Conservation (phyloP, 1,140 invertebrate genomes). For the Prorops nasuta region DNA sequence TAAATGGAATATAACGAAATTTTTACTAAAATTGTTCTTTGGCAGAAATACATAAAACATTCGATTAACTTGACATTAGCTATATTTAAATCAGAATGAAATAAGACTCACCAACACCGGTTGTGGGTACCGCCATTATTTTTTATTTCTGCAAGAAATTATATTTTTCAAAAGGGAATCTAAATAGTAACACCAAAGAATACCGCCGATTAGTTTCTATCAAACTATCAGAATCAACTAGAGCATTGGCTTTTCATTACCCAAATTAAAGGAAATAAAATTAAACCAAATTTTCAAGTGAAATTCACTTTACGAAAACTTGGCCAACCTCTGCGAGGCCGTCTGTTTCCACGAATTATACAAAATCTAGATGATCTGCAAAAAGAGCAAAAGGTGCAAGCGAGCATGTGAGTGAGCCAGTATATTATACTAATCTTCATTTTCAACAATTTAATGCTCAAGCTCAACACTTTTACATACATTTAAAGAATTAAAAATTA, state of each 20-base stretch:
- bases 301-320: conserved; percentile 33
- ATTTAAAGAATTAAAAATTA: too few species aligned
- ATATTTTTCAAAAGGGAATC: conserved; percentile 32
- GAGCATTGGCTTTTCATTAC: conserved; percentile 21
- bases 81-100: conserved; percentile 15
- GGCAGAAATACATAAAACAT: too few species aligned
- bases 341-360: conserved; percentile 25
- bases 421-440: too few species aligned
- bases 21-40: too few species aligned
- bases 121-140: conserved; percentile 55
- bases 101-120: conserved; percentile 53
- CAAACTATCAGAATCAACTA: conserved; percentile 12
- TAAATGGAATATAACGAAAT: too few species aligned
- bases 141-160: conserved; percentile 32
- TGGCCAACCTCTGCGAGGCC: conserved; percentile 39
- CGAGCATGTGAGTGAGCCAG: too few species aligned
- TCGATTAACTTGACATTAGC: too few species aligned
- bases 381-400: too few species aligned
- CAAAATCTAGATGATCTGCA: conserved; percentile 21
- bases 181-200: conserved; percentile 16
- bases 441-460: too few species aligned
- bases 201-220: conserved; percentile 7
- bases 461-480: too few species aligned
- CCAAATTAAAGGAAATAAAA: conserved; percentile 14
- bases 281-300: conserved; percentile 24